phyloP scores from a whole-genome alignment of 1,140 invertebrate species.

The Eumeta japonica region DNA sequence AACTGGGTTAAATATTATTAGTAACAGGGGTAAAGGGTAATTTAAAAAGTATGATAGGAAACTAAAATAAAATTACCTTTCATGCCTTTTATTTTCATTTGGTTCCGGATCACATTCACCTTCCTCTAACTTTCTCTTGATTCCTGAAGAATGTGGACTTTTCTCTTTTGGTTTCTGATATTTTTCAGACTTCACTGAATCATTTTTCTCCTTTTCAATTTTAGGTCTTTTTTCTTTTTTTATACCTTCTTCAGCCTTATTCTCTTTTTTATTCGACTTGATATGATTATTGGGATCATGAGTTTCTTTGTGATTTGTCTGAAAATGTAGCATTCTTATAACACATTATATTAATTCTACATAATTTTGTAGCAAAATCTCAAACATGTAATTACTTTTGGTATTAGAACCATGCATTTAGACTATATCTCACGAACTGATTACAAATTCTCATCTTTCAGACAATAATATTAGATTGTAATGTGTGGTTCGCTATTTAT shows the following conservation, averaged over 20 bases:
- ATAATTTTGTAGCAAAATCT: too few relatives aligned
- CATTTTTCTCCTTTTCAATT: constrained; percentile 28
- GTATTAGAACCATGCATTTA: too few relatives aligned
- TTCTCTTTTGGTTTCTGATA: constrained; percentile 32
- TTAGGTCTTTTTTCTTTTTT: constrained; percentile 43
- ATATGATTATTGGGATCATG: constrained; percentile 42
- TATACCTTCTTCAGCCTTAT: constrained; percentile 33
- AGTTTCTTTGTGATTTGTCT: constrained; percentile 49
- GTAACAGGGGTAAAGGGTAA: too few relatives aligned
- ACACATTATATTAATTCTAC: too few relatives aligned
- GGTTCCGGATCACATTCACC: constrained; percentile 54
- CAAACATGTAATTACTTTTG: too few relatives aligned
- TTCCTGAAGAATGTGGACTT: constrained; percentile 33
- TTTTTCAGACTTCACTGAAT: constrained; percentile 8
- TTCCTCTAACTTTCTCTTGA: constrained; percentile 54
- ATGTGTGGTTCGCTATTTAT: too few relatives aligned
- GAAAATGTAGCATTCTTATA: too few relatives aligned
- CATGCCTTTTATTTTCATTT: constrained; percentile 49
- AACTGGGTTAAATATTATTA: too few relatives aligned
- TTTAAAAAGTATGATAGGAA: neutral
- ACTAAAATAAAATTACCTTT: constrained; percentile 37
- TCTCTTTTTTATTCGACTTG: constrained; percentile 40
- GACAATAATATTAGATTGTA: too few relatives aligned
- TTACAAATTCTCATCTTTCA: too few relatives aligned
- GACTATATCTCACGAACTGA: too few relatives aligned